Conservation (phyloP, 2,113 vertebrate genomes). For the crab-eating macaque (Macaca fascicularis) region DNA sequence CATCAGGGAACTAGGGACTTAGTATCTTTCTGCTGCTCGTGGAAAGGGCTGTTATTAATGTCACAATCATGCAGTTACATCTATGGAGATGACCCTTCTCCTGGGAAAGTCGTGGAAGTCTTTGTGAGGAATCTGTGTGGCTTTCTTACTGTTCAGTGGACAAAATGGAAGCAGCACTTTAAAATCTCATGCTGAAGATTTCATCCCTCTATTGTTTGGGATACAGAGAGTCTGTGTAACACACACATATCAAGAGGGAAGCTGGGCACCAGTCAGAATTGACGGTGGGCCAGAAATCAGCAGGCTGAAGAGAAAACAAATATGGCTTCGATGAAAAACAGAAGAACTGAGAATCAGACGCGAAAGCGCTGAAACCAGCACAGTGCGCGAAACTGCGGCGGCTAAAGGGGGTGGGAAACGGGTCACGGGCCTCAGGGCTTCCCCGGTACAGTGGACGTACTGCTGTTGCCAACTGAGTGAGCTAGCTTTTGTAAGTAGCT, state of each 20-base stretch:
- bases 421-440: neutral
- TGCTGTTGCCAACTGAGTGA: accelerated
- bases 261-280: too few relatives aligned
- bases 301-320: neutral
- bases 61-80: neutral
- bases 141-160: neutral
- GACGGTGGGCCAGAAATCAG: neutral
- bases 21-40: neutral
- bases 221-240: neutral
- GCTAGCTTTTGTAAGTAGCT: too few relatives aligned
- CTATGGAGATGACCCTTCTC: neutral
- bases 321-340: neutral
- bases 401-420: neutral
- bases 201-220: neutral
- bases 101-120: neutral
- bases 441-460: neutral
- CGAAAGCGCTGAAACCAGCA: neutral
- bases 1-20: too few relatives aligned
- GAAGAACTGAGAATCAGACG: neutral
- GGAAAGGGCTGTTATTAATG: neutral
- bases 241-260: neutral
- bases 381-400: accelerated
- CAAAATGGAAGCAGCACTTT: neutral
- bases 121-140: neutral
- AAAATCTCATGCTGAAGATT: neutral